Conservation (phyloP, 2,888 invertebrate species). For the Itoplectis maculator region DNA sequence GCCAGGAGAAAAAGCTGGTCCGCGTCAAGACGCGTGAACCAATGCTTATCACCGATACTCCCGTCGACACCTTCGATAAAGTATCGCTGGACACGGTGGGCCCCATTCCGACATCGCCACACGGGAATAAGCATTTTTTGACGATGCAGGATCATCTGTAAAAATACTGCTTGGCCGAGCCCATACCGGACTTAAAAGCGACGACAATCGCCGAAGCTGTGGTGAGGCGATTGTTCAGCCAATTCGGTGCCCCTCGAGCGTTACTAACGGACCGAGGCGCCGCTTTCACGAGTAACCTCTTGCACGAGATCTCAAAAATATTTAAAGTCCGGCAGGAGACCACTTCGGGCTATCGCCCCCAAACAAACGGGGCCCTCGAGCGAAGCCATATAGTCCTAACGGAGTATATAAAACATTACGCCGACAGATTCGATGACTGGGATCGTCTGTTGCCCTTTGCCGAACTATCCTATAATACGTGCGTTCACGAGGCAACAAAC, state of each 20-base stretch:
- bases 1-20: conserved; percentile 45
- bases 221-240: conserved; percentile 33
- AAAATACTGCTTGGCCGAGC: conserved; percentile 61
- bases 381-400: conserved; percentile 50
- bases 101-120: conserved; percentile 58
- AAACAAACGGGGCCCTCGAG: conserved; percentile 57
- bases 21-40: conserved; percentile 59
- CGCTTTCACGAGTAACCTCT: conserved; percentile 42
- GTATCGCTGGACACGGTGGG: conserved; percentile 66
- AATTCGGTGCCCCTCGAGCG: conserved; percentile 52
- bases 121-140: conserved; percentile 64
- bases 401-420: conserved; percentile 58
- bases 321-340: conserved; percentile 55
- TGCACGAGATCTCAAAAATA: conserved; percentile 50
- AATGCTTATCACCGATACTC: conserved; percentile 65
- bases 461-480: conserved; percentile 58
- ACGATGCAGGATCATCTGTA: conserved; percentile 64
- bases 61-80: background rate
- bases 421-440: conserved; percentile 58
- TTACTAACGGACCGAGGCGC: conserved; percentile 57
- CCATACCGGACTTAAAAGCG: conserved; percentile 43
- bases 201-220: conserved; percentile 57
- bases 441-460: background rate
- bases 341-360: conserved; percentile 59
- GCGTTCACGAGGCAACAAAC: conserved; percentile 55